Evolutionary conservation across 1,140 invertebrate genomes (phyloP), one percentile per base, ranked within the genome.

Genomic region (Parasteatoda tepidariorum): DNA sequence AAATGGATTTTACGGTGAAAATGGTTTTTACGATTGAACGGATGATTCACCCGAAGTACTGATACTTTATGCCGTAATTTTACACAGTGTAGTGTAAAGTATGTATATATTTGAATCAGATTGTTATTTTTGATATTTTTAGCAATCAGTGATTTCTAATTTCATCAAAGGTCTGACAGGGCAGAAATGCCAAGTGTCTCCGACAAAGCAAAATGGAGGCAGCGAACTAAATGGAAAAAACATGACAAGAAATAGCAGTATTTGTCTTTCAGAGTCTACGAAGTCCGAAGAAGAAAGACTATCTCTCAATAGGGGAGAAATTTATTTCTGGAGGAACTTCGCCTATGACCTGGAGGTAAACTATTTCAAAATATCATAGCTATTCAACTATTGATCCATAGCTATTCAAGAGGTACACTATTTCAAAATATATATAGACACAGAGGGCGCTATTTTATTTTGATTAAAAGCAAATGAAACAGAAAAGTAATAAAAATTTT

Each of bases 281-380:
- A 54, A 66, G 18, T n/a, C 9, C 28, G 70, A 83, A 33, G 33
- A 67, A 3, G 13, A 33, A 15, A 28, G 24, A 22, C 54, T 30
- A 22, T 15, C 41, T 2, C 9, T 11, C 15, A 74, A 66, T 15
- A 68, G 22, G 24, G 82, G 82, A 26, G 61, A 75, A 31, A 70
- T 84, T 18, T 61, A 30, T 30, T 84, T 84, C 64, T 84, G 82
- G 82, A 84, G 66, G 62, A 84, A 84, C 26, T 84, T 84, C 24
- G 26, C 28, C 2, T 84, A 84, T 22, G 82, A 84, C 28, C 71
- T 68, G 34, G 71, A 62, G 54, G 82, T 84, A 59, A 55, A 55
- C 48, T n/a, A 7, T 9, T 30, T 33, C 5, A 28, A 7, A 30
- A 11, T 7, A 67, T 6, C 13, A 11, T 67, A 9, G 11, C 31